Evolutionary conservation across 2,113 vertebrate species (phyloP).

Genomic region (Phalacrocorax brasilianus): DNA sequence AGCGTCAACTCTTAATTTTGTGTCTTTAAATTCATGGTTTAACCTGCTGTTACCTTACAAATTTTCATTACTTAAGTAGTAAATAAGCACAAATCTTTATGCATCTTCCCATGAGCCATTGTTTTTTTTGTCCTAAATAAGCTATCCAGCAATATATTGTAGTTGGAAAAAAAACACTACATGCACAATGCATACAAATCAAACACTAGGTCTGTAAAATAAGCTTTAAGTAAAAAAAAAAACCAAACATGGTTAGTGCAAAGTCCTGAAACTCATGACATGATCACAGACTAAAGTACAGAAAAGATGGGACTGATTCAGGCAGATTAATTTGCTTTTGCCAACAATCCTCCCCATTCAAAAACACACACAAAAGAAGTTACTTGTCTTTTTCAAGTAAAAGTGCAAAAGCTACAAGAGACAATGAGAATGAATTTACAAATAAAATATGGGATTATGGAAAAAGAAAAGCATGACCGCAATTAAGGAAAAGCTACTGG

Average conservation of each 20-base stretch:
- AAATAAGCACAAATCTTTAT: constrained; percentile 81
- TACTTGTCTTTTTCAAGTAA: constrained; percentile 79
- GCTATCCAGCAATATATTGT: constrained; percentile 77
- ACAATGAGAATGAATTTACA: constrained; percentile 81
- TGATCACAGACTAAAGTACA: constrained; percentile 87
- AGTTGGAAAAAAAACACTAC: constrained; percentile 77
- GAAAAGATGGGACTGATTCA: constrained; percentile 89
- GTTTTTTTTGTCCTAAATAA: constrained; percentile 72
- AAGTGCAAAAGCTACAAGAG: constrained; percentile 82
- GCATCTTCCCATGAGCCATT: constrained; percentile 86
- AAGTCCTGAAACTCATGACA: constrained; percentile 84
- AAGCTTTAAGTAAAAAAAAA: constrained; percentile 78
- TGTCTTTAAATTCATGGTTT: constrained; percentile 21
- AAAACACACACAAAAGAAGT: constrained; percentile 83
- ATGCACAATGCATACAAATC: constrained; percentile 86
- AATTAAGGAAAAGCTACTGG: constrained; percentile 94
- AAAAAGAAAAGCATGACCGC: constrained; percentile 85
- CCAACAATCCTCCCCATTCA: constrained; percentile 87
- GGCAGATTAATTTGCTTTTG: constrained; percentile 87
- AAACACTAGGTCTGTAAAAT: constrained; percentile 84
- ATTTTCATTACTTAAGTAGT: constrained; percentile 51
- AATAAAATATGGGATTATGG: constrained; percentile 77
- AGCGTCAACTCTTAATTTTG: background rate
- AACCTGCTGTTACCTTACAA: constrained; percentile 19
- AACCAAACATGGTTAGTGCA: constrained; percentile 80